A percentile compares a stretch with the other conserved stretches of the same genome.
phyloP scores from a whole-genome alignment of 2,113 vertebrate genomes.

The Mustela nigripes region DNA sequence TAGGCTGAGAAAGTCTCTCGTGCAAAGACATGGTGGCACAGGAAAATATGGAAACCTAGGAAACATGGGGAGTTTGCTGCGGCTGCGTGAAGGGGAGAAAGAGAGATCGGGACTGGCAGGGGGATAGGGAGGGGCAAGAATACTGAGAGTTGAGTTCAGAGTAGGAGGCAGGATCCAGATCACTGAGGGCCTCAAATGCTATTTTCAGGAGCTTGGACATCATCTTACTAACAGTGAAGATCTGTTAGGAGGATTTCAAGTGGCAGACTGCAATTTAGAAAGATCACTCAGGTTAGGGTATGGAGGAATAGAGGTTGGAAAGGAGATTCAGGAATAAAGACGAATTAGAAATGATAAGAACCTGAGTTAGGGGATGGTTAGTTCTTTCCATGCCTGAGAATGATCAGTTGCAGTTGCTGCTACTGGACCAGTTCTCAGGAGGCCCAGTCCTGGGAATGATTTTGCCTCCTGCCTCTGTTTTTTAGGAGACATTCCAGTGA shows the following conservation, averaged over 20 bases:
- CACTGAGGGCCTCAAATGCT: background rate
- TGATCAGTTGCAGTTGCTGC: background rate
- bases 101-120: background rate
- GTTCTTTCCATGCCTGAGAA: background rate
- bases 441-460: background rate
- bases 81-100: background rate
- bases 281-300: background rate
- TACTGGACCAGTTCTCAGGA: background rate
- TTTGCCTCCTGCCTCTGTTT: background rate
- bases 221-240: background rate
- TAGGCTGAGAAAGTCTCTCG: background rate
- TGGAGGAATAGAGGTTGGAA: background rate
- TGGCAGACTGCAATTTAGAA: background rate
- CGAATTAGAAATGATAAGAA: background rate
- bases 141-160: background rate
- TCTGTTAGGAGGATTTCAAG: background rate
- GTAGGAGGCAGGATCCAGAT: background rate
- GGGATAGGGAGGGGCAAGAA: background rate
- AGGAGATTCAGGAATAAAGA: background rate
- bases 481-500: background rate
- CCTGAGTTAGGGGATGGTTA: background rate
- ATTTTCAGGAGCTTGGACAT: constrained; percentile 14
- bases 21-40: background rate
- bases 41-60: background rate
- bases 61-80: background rate